phyloP scores from a whole-genome alignment of 2,113 vertebrate species.

The Eidolon helvum region DNA sequence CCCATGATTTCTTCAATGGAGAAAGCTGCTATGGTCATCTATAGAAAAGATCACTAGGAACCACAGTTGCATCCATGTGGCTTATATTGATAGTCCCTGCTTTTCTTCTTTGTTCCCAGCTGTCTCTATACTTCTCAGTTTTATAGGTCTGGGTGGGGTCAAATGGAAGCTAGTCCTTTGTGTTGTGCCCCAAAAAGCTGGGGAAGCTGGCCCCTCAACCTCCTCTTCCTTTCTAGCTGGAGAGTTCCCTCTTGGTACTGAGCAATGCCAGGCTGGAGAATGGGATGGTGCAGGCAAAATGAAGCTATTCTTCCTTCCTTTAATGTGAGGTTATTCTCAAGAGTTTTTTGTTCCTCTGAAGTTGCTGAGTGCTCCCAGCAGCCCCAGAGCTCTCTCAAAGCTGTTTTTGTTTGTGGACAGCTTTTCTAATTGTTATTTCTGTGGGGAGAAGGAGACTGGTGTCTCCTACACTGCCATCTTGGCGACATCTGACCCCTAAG shows the following conservation, averaged over 20 bases:
- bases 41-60: neutral
- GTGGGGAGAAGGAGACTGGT: neutral
- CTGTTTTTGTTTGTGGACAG: neutral
- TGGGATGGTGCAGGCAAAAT: neutral
- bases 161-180: neutral
- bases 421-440: neutral
- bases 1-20: neutral
- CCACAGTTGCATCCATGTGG: neutral
- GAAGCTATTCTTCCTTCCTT: neutral
- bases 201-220: neutral
- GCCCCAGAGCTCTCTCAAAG: neutral
- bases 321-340: neutral
- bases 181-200: neutral
- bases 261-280: neutral
- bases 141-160: neutral
- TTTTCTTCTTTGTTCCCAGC: neutral
- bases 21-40: neutral
- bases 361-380: neutral
- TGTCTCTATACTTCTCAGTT: neutral
- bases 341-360: neutral
- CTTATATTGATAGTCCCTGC: neutral
- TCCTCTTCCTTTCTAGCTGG: neutral
- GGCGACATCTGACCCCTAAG: neutral
- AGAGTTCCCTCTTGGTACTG: neutral
- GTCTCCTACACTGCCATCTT: neutral